Conservation (phyloP, 2,797 vertebrate genomes). For the Rhyacichthys aspro region DNA sequence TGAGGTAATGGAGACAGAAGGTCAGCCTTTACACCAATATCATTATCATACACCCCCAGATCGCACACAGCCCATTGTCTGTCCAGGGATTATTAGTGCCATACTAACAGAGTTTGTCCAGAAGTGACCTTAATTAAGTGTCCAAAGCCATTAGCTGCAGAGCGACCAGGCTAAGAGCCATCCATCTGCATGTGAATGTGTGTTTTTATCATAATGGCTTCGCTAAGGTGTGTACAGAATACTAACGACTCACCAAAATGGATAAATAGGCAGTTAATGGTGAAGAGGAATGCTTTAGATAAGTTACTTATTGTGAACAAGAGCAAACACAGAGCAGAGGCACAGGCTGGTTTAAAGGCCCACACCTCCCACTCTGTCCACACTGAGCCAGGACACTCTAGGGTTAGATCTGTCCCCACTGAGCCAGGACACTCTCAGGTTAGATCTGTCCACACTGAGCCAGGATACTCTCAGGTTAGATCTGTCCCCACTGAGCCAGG, state of each 20-base stretch:
- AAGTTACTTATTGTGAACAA: conserved; percentile 79
- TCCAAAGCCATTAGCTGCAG: conserved; percentile 76
- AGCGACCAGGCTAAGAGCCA: conserved; percentile 79
- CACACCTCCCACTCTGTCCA: conserved; percentile 36
- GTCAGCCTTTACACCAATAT: conserved; percentile 75
- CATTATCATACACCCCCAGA: conserved; percentile 67
- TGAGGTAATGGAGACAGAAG: conserved; percentile 75
- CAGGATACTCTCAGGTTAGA: too few relatives aligned
- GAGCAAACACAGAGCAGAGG: conserved; percentile 68
- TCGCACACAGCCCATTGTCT: conserved; percentile 65
- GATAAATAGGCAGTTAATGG: conserved; percentile 73
- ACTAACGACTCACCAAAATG: conserved; percentile 74
- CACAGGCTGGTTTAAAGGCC: conserved; percentile 70
- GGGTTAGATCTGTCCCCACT: too few relatives aligned
- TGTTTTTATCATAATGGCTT: conserved; percentile 81
- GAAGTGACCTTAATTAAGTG: conserved; percentile 83
- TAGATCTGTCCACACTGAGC: too few relatives aligned
- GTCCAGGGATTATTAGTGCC: conserved; percentile 74
- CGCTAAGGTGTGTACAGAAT: conserved; percentile 77
- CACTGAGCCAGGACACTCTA: too few relatives aligned
- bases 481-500: too few relatives aligned
- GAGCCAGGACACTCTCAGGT: too few relatives aligned
- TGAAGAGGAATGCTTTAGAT: conserved; percentile 77
- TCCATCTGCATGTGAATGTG: conserved; percentile 81
- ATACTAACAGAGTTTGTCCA: conserved; percentile 78